Evolutionary conservation across 2,113 vertebrate species (phyloP), one percentile per base, ranked within the genome.

Genomic region (Leiothrix lutea): DNA sequence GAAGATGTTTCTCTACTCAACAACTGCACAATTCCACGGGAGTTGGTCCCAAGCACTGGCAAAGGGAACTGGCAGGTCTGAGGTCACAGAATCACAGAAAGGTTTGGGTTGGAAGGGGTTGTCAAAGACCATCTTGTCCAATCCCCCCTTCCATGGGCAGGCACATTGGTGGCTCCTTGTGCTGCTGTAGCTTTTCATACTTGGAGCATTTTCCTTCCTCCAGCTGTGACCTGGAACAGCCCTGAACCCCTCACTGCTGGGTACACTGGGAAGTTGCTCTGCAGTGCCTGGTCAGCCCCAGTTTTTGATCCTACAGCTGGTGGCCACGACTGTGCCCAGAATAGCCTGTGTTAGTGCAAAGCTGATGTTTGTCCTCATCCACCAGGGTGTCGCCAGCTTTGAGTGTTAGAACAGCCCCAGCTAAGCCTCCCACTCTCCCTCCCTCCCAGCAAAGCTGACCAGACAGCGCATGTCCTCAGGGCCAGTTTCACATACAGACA

Each of bases 281-380:
- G 29, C 0, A 0, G 0, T 44, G 44, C 65, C 57, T 16, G 5
- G 11, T n/a, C 38, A 74, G 38, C 45, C 22, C 28, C 35, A 44
- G 26, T 15, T n/a, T 42, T 22, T 73, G 50, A 42, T 83, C 90
- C 67, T 48, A 8, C 2, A 15, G 64, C 58, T 58, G 64, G 31
- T 35, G 50, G 38, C 69, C 40, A 8, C 0, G 0, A 25, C 38
- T 64, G 50, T 69, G 47, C 83, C 71, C 45, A n/a, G 57, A 75
- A 53, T 0, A 77, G 35, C 24, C 1, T 22, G 17, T 14, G 51
- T 56, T 26, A 81, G 47, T 20, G 21, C 65, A 81, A 60, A 71
- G 45, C 38, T 45, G 35, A 2, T 6, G 3, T 45, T 58, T 81
- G 78, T 67, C 48, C 26, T 84, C 74, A 71, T 20, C 9, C 22